Base-by-base conservation (phyloP, 1,140 invertebrate genomes). In the Calliphora vicina region DNA sequence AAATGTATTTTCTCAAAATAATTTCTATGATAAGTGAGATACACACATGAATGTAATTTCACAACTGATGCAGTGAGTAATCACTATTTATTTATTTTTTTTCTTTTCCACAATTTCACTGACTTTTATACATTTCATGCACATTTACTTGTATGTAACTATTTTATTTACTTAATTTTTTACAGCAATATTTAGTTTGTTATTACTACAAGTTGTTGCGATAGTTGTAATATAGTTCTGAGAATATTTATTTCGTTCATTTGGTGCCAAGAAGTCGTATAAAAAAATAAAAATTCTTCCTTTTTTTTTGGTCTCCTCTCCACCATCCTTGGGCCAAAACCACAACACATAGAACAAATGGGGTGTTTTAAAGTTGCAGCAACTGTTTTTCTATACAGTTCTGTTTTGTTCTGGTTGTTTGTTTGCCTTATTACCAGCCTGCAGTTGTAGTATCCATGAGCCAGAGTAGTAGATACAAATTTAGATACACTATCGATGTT, bases 251-350 rank as follows among this genome's bases (percentile, higher is more conserved):
- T 25, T 10, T 23, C 20, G 61, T 12, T 67, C 74, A 43, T 78
- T 78, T 78, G 74, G 74, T 78, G 74, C 74, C 74, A 78, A 78
- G 74, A 78, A 78, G 35, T 78, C 74, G 35, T 42, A 78, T 25
- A 76, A 76, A 78, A 78, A 74, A 26, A 27, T 74, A 26, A 74
- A 35, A 27, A 17, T 74, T 29, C 72, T 73, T 26, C 71, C 71
- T 73, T 73, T 26, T 73, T 71, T 71, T n/a, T 23, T 23, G 20
- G 15, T 71, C 61, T 67, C n/a, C n/a, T 23, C 20, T 12, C 61
- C 6, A 8, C 6, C 6, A 67, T 67, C 9, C 50, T 4, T n/a
- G 15, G 50, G 13, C n/a, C 15, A n/a, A 57, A 57, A 57, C 61
- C 61, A 23, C 61, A 67, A 67, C 17, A 17, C 12, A 61, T 5